Evolutionary conservation across 1,140 invertebrate species (phyloP).

Genomic region (Drosophila pachea): DNA sequence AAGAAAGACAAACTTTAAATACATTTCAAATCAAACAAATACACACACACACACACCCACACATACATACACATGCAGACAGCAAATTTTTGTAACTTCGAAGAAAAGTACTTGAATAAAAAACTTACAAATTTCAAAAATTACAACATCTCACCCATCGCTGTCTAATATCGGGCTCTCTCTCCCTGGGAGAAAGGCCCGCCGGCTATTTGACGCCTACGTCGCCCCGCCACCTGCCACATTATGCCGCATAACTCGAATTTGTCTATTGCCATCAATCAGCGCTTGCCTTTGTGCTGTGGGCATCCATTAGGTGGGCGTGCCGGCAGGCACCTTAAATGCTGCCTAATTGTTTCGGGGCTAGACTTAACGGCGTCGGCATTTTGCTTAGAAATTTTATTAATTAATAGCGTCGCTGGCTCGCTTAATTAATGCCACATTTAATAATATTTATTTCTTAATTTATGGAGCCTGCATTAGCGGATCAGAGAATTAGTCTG

Average conservation of each 20-base stretch:
- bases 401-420: slow-evolving; percentile 62
- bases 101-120: slow-evolving; percentile 71
- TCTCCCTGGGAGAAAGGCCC: neutral
- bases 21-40: slow-evolving; percentile 40
- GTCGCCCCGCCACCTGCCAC: slow-evolving; percentile 22
- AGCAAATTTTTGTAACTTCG: slow-evolving; percentile 63
- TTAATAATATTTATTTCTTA: slow-evolving; percentile 72
- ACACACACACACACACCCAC: slow-evolving; percentile 25
- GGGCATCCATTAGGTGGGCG: slow-evolving; percentile 46
- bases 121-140: slow-evolving; percentile 70
- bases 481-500: slow-evolving; percentile 34
- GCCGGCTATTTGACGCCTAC: slow-evolving; percentile 16
- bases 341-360: slow-evolving; percentile 65
- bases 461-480: slow-evolving; percentile 54
- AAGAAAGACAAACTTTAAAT: too few relatives aligned
- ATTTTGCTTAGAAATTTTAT: slow-evolving; percentile 60
- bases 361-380: slow-evolving; percentile 55
- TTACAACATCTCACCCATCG: slow-evolving; percentile 1
- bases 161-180: neutral
- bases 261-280: slow-evolving; percentile 67
- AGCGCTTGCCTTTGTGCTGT: slow-evolving; percentile 39
- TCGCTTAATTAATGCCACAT: slow-evolving; percentile 61
- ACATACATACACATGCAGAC: slow-evolving; percentile 25
- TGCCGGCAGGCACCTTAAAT: slow-evolving; percentile 66
- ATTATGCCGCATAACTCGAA: slow-evolving; percentile 28